Percentiles rank a stretch among this genome's conserved stretches.
Evolutionary conservation across 2,113 vertebrate species (phyloP).

Genomic region (Labeo rohita): DNA sequence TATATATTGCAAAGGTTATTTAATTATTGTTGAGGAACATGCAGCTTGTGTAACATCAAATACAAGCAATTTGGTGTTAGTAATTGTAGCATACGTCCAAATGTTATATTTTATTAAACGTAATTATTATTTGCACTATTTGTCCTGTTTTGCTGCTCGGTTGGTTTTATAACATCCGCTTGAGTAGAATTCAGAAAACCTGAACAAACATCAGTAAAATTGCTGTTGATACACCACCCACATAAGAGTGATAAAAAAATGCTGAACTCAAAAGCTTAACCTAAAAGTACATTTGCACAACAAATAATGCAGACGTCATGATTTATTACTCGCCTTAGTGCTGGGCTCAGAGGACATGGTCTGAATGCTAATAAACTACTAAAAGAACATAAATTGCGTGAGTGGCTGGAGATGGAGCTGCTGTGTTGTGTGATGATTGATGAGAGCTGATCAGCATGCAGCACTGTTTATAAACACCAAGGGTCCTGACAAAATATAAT

Average conservation of each 20-base stretch:
- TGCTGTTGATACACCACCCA: not conserved
- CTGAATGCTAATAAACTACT: constrained; percentile 33
- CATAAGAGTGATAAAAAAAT: not conserved
- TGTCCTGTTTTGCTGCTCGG: not conserved
- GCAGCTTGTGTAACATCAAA: not conserved
- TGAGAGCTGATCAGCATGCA: constrained; percentile 25
- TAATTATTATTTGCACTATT: not conserved
- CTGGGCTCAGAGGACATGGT: not conserved
- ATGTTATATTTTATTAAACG: constrained; percentile 19
- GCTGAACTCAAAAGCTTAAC: not conserved
- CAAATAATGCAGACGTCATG: not conserved
- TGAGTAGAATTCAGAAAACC: not conserved
- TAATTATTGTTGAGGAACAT: constrained; percentile 4
- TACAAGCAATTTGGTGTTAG: not conserved
- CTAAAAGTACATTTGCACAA: not conserved
- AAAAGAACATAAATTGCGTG: not conserved
- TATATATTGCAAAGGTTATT: not conserved
- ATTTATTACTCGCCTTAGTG: constrained; percentile 5
- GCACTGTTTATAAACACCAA: constrained; percentile 3
- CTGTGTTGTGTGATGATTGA: not conserved
- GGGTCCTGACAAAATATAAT: not conserved
- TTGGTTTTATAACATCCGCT: not conserved
- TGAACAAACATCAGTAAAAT: not conserved
- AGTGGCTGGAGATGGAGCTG: constrained; percentile 17
- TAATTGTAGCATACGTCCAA: not conserved